Conservation (phyloP, 2,888 invertebrate species). For the Folsomia manolachei region DNA sequence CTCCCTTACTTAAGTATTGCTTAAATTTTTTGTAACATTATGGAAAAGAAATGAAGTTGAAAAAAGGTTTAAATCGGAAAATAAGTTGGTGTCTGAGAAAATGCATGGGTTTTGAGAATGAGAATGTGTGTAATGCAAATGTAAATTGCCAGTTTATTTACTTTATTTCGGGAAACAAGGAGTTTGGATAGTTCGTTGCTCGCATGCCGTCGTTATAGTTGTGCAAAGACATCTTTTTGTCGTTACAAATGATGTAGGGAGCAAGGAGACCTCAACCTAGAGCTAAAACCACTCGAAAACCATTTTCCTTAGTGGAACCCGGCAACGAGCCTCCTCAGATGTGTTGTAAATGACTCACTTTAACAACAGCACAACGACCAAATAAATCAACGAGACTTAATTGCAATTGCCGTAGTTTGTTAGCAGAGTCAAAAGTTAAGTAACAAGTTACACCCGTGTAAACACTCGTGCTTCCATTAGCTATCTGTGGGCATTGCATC, state of each 20-base stretch:
- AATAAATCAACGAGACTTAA: slow-evolving; percentile 4
- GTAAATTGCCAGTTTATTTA: slow-evolving; percentile 4
- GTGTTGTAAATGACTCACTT: not conserved
- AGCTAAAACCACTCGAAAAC: not conserved
- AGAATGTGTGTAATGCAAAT: not conserved
- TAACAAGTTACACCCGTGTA: not conserved
- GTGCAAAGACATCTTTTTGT: not conserved
- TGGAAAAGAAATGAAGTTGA: not conserved
- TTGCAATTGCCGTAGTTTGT: slow-evolving; percentile 2
- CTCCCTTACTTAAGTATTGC: not conserved
- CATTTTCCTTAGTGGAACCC: not conserved
- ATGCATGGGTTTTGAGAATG: not conserved
- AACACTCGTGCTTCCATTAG: not conserved
- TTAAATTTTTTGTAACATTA: too few species aligned
- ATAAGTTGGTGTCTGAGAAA: not conserved
- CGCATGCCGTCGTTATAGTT: not conserved
- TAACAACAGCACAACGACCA: not conserved
- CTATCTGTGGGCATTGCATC: too few species aligned
- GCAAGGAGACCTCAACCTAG: not conserved
- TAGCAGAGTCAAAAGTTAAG: slow-evolving; percentile 2
- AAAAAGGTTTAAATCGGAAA: not conserved
- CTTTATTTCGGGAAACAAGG: slow-evolving; percentile 1
- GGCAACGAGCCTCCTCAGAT: not conserved
- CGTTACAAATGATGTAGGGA: not conserved
- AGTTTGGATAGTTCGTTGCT: not conserved